Percentiles rank a stretch among this genome's conserved stretches.
These are phyloP conservation scores for Asarcornis scutulata DNA, from an alignment of 2,113 vertebrate genomes.

Conservation along the genomic window DNA sequence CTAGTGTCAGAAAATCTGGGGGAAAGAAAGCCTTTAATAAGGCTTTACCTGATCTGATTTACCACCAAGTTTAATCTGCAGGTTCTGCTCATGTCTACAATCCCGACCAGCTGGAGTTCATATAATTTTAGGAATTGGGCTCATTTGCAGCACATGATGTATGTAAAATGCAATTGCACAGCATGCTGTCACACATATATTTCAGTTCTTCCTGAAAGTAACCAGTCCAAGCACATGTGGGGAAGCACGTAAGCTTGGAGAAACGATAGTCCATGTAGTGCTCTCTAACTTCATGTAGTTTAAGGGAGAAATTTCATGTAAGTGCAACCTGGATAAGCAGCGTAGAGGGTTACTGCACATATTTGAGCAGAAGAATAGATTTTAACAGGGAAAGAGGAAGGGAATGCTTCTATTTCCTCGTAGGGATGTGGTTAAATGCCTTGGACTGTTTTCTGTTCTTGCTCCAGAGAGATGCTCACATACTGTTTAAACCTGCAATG, in stretches of 20 bases:
- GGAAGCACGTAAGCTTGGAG: not conserved
- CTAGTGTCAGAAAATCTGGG: not conserved
- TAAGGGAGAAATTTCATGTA: not conserved
- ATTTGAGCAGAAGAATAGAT: not conserved
- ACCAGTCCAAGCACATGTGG: not conserved
- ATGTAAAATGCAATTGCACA: not conserved
- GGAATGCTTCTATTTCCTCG: not conserved
- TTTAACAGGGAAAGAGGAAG: not conserved
- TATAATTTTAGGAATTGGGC: not conserved
- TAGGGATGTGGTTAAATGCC: not conserved
- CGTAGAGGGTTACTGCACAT: not conserved
- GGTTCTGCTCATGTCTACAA: not conserved
- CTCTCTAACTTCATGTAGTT: not conserved
- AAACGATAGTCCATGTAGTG: not conserved
- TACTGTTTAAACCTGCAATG: not conserved
- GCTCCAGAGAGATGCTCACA: not conserved
- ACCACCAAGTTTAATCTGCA: not conserved
- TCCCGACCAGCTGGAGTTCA: not conserved
- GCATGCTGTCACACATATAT: accelerated
- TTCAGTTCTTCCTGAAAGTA: not conserved
- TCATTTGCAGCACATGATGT: not conserved
- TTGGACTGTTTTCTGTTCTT: not conserved
- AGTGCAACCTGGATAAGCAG: not conserved
- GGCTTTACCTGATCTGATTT: not conserved
- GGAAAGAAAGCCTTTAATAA: not conserved